Evolutionary conservation across 1,140 invertebrate species (phyloP).

Genomic region (Nasonia longicornis): DNA sequence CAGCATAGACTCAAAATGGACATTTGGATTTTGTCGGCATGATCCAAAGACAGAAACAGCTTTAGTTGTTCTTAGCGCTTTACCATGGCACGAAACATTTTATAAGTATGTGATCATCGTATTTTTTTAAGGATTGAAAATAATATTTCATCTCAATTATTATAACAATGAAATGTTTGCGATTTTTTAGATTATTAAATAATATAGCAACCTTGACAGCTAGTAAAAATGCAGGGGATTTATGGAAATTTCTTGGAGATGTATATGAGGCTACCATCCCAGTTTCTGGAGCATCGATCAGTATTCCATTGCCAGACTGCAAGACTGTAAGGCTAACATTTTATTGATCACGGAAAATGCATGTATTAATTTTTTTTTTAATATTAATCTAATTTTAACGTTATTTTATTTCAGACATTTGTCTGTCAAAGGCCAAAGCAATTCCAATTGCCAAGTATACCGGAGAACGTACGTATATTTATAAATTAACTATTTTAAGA

Average conservation of each 20-base stretch:
- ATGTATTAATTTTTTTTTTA: background rate
- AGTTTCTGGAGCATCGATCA: conserved; percentile 63
- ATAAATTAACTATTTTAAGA: conserved; percentile 37
- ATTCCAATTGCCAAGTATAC: conserved; percentile 89
- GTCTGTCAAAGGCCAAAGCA: conserved; percentile 82
- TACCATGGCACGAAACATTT: conserved; percentile 97
- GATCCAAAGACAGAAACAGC: conserved; percentile 85
- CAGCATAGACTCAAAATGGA: conserved; percentile 93
- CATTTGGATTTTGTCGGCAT: conserved; percentile 95
- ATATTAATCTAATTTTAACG: background rate
- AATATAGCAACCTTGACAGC: conserved; percentile 73
- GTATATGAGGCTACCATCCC: conserved; percentile 75
- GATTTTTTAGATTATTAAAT: conserved; percentile 70
- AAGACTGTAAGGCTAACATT: conserved; percentile 57
- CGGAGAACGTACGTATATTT: conserved; percentile 87
- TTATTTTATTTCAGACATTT: conserved; percentile 73
- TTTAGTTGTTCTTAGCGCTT: conserved; percentile 83
- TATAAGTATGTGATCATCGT: conserved; percentile 77
- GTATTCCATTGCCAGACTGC: conserved; percentile 63
- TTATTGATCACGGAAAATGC: conserved; percentile 25
- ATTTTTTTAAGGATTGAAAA: background rate
- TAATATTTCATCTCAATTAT: background rate
- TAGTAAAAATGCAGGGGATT: conserved; percentile 66
- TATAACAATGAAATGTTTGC: conserved; percentile 31
- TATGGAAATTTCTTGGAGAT: conserved; percentile 76